phyloP scores from a whole-genome alignment of 2,113 vertebrate species.

The Emydura subglobosa region DNA sequence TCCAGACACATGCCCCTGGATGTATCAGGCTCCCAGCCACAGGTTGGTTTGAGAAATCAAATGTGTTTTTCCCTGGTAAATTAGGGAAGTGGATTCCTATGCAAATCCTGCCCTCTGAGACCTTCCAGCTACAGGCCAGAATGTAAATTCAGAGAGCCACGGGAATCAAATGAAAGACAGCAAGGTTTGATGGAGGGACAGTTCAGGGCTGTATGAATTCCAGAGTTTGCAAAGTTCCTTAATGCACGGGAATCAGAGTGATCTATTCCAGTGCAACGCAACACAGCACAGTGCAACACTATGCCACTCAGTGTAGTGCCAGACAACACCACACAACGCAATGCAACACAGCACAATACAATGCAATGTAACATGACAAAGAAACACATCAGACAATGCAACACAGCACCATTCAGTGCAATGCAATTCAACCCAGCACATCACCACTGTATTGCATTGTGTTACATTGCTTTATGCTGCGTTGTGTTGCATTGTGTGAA shows the following conservation, averaged over 20 bases:
- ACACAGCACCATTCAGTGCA: no score
- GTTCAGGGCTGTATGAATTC: not conserved
- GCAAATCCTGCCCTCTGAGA: not conserved
- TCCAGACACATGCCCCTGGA: not conserved
- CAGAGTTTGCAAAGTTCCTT: not conserved
- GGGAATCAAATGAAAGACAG: not conserved
- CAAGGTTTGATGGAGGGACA: not conserved
- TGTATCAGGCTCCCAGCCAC: not conserved
- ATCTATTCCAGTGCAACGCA: not conserved
- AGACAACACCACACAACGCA: not conserved
- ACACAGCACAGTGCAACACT: no score
- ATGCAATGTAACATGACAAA: no score
- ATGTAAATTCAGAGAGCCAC: not conserved
- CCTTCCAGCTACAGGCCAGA: not conserved
- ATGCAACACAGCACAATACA: not conserved
- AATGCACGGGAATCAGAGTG: not conserved
- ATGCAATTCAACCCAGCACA: no score
- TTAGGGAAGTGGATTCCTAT: constrained; percentile 1
- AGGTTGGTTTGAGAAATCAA: not conserved
- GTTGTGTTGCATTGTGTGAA: not conserved
- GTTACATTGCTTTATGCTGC: not conserved
- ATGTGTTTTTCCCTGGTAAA: not conserved
- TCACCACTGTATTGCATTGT: not conserved
- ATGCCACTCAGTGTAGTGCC: no score
- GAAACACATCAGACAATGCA: not conserved